A percentile compares a stretch with the other conserved stretches of the same genome.
phyloP scores from a whole-genome alignment of 2,888 invertebrate genomes.

The Morpho achilles region DNA sequence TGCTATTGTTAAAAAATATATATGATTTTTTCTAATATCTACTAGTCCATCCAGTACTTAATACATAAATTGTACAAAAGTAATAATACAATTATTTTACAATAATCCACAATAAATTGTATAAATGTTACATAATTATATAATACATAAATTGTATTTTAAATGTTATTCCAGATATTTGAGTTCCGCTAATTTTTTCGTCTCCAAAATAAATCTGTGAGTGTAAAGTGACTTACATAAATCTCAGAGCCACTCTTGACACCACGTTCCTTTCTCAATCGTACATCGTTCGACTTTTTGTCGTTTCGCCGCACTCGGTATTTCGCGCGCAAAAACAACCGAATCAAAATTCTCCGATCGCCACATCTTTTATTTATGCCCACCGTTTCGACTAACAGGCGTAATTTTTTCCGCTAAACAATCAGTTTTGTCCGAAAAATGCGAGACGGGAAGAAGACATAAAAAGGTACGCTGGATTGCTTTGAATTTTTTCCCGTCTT shows the following conservation, averaged over 20 bases:
- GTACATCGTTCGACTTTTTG: conserved; percentile 56
- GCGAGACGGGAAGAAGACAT: conserved; percentile 69
- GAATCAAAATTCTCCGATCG: conserved; percentile 73
- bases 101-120: no score
- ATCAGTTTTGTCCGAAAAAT: conserved; percentile 78
- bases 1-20: no score
- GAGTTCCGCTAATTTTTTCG: not conserved
- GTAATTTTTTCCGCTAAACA: conserved; percentile 79
- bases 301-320: conserved; percentile 55
- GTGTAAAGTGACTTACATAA: conserved; percentile 49
- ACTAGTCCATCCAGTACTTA: no score
- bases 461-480: conserved; percentile 63
- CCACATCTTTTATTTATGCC: conserved; percentile 74
- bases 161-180: no score
- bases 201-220: conserved; percentile 19
- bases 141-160: no score
- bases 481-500: conserved; percentile 51
- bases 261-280: conserved; percentile 64
- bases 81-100: no score
- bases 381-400: conserved; percentile 71
- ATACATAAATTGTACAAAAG: no score
- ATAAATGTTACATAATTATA: no score
- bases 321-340: conserved; percentile 57
- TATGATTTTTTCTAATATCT: no score
- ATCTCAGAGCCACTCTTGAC: conserved; percentile 52